Evolutionary conservation across 2,888 invertebrate genomes (phyloP), one percentile per base, ranked within the genome.

Genomic region (Ophioninae sp.): DNA sequence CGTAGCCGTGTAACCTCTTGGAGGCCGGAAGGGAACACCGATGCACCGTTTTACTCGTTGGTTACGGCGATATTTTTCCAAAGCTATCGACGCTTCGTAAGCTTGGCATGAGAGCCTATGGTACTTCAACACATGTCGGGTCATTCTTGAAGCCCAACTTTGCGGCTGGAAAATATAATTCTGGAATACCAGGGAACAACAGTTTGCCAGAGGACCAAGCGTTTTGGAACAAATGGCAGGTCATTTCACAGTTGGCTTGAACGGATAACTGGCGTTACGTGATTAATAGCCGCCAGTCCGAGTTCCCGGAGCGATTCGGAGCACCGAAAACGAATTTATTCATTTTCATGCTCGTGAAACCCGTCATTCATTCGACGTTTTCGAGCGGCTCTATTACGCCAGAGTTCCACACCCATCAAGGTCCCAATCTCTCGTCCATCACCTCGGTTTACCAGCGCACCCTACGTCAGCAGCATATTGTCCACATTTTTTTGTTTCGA

Each of bases 1-100:
- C 65, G 73, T 70, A 70, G 77, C 78, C 84, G 78, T 74, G 81
- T 78, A 75, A 79, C 79, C 82, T 76, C 79, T 69, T 70, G 37
- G 75, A 74, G 44, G 67, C 67, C 72, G 77, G 78, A 82, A 77
- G 82, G 17, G 70, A 57, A 20, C 79, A 59, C 21, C 64, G 77
- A 44, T 82, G 82, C 73, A 78, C 65, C 77, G 61, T 61, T 57
- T 69, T 41, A 21, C 57, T 62, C 39, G 50, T 37, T 69, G 69
- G 74, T 67, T 56, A 37, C 21, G 62, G 68, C 69, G 39, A 74
- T 75, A 68, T 82, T 73, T 78, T 82, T 79, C 23, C 65, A 21
- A 75, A 62, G n/a, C 68, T 68, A 78, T 78, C 78, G 78, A 78
- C 79, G 57, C 82, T 67, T 72, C 23, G 73, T n/a, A 64, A 75